A percentile compares a stretch with the other conserved stretches of the same genome.
Evolutionary conservation across 2,888 invertebrate genomes (phyloP).

Genomic region (Conistra vaccinii): DNA sequence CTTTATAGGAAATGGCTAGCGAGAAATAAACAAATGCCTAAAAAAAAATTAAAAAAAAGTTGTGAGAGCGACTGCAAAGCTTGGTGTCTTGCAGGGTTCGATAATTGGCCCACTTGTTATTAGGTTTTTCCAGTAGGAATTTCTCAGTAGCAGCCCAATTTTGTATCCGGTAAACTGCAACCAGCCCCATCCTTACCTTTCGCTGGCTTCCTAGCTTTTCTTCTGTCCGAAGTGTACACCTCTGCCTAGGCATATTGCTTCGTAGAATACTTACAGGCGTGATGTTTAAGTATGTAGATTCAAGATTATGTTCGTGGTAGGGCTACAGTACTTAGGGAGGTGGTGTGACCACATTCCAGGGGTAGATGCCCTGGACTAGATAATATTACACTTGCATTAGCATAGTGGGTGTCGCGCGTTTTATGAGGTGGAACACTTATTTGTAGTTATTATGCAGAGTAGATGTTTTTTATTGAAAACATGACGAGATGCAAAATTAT

Average conservation of each 20-base stretch:
- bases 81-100: neutral
- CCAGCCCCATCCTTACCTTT: too few species aligned
- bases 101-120: neutral
- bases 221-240: neutral
- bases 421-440: constrained; percentile 20
- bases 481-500: neutral
- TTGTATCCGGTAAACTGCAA: neutral
- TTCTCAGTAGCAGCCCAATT: neutral
- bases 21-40: neutral
- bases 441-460: constrained; percentile 5
- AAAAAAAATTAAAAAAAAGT: too few species aligned
- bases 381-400: constrained; percentile 40
- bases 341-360: constrained; percentile 34
- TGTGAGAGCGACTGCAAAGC: too few species aligned
- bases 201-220: too few species aligned
- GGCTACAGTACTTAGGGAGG: neutral
- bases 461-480: neutral
- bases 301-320: constrained; percentile 12
- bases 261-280: neutral
- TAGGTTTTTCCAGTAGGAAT: neutral
- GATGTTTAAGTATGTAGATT: neutral
- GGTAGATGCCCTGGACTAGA: constrained; percentile 38
- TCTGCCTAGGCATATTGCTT: too few species aligned
- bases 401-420: constrained; percentile 31
- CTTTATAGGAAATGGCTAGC: neutral